These are phyloP conservation scores for Parambassis ranga DNA, from an alignment of 2,797 vertebrate species.

Conservation along the genomic window DNA sequence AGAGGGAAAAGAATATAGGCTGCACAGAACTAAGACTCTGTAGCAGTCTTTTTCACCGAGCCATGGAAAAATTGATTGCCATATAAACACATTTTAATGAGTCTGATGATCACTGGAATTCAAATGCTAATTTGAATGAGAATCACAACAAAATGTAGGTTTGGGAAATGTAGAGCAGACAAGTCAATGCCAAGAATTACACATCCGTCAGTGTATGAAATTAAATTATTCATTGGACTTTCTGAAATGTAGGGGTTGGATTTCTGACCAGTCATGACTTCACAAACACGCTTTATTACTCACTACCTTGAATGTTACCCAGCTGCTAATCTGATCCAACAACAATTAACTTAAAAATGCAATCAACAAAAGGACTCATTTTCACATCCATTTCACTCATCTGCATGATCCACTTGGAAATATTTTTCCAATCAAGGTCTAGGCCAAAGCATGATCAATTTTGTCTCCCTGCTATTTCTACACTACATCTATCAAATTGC, in stretches of 20 bases:
- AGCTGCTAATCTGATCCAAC: neutral
- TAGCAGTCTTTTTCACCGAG: constrained; percentile 51
- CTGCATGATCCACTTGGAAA: constrained; percentile 36
- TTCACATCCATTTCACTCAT: constrained; percentile 19
- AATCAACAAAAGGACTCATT: constrained; percentile 4
- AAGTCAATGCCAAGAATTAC: constrained; percentile 35
- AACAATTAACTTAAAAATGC: neutral
- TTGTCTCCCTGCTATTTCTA: constrained; percentile 53
- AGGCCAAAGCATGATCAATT: constrained; percentile 55
- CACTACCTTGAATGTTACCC: neutral
- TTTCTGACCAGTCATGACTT: constrained; percentile 3
- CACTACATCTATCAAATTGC: constrained; percentile 66
- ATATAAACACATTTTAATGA: constrained; percentile 73
- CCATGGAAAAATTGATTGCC: constrained; percentile 59
- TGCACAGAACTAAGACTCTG: constrained; percentile 44
- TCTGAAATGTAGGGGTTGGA: neutral
- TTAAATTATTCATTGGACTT: constrained; percentile 6
- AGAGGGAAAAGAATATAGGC: constrained; percentile 52
- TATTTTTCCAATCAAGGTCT: constrained; percentile 51
- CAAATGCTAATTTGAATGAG: constrained; percentile 66
- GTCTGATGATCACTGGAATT: constrained; percentile 63
- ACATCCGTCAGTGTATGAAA: constrained; percentile 28
- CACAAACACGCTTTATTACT: neutral
- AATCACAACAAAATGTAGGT: constrained; percentile 58
- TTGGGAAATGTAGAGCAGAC: constrained; percentile 31